Evolutionary conservation across 2,888 invertebrate genomes (phyloP), one percentile per base, ranked within the genome.

Genomic region (Hipparchia semele): DNA sequence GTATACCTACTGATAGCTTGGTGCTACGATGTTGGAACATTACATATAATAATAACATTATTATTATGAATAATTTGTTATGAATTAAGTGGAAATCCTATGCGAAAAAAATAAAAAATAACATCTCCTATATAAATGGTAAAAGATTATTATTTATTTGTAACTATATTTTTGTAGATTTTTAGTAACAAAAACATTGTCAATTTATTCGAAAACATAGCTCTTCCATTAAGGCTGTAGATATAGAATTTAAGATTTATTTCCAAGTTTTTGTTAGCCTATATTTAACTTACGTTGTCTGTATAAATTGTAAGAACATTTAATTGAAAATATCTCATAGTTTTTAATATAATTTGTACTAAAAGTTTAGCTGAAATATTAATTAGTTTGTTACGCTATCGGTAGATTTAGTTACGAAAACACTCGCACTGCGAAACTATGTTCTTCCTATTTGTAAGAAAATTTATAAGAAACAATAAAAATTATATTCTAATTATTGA

Each of bases 121-220:
- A 68, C 62, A 70, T 89, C 90, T 91, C 91, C 91, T 92, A 89
- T 84, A 80, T 87, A 87, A 89, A 86, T 89, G 83, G 79, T 87
- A 87, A 89, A 89, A 86, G 82, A 88, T 91, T 93, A 88, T 91
- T 93, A 92, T 93, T 92, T 93, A 92, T 92, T 93, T 92, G 86
- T 92, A 90, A 87, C 86, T 90, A 91, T 88, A 89, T 89, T 88
- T 91, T 90, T 93, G 91, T 90, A 49, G 1, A 91, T 90, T 90
- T 87, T 80, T 83, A 83, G 80, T 46, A 69, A 66, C n/a, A 83
- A 83, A 82, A 84, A 79, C 79, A 81, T 79, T 78, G 74, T 83
- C 72, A 80, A 84, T 81, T 82, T 82, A 81, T 84, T 81, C 77
- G 54, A 73, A 74, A 79, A 78, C 75, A 78, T 79, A 72, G 90